Base-by-base conservation (phyloP, 2,888 invertebrate genomes). In the Molorchus minor region DNA sequence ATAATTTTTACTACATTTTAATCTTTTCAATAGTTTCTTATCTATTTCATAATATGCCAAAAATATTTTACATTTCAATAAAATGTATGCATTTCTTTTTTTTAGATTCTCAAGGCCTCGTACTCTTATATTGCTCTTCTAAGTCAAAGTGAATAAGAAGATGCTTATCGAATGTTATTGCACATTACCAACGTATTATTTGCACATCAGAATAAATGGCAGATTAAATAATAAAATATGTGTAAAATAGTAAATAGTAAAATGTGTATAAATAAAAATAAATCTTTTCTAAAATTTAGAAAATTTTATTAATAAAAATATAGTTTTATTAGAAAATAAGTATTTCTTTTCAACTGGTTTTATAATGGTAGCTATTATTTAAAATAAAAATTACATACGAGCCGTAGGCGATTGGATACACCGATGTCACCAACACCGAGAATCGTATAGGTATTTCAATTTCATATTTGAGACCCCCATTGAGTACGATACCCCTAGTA, bases 101-200 rank as follows among this genome's bases (percentile, higher is more conserved):
- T 59, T 8, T 25, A 60, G 59, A 57, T 63, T 20, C 12, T 59
- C 35, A 63, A 63, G 20, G 63, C 53, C 19, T 52, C 63, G 7
- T 63, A 63, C 40, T 60, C 63, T 3, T 63, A 63, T 21, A 47
- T 63, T 8, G 56, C 57, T 12, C 20, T 63, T 21, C 12, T 63
- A 41, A 59, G 35, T 40, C 54, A 59, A 2, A 45, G 16, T 19
- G 38, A 46, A 8, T 25, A 29, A 25, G 10, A 13, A 29, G n/a
- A 19, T 25, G 5, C n/a, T 44, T 44, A 13, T 29, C 8, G 29
- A 29, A 29, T 7, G 8, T 7, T 29, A 29, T 29, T 25, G 5
- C 5, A 25, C 8, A 5, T 25, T 25, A 4, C 4, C 7, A 35
- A 12, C 3, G 3, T 35, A n/a, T 3, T 7, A 12, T n/a, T 35